Conservation (phyloP, 2,797 vertebrate species). For the Bryconaethiops microstoma region DNA sequence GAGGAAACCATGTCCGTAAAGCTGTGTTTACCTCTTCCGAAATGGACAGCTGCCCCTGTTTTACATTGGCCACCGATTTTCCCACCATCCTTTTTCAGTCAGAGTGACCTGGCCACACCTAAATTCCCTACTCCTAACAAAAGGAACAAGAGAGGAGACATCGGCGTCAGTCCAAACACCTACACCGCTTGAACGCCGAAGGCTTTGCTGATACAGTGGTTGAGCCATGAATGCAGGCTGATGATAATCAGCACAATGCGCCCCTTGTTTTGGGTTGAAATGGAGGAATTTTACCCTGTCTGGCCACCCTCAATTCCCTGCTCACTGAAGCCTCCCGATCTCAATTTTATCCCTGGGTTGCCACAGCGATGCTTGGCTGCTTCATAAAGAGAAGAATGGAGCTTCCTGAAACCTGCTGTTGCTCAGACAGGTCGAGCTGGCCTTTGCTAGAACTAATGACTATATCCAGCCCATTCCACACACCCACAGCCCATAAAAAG, state of each 20-base stretch:
- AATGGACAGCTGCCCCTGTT: constrained; percentile 14
- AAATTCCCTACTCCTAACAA: background rate
- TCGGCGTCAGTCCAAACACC: background rate
- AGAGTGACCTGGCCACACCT: background rate
- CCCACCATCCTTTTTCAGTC: background rate
- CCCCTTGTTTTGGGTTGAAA: constrained; percentile 58
- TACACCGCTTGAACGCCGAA: constrained; percentile 7
- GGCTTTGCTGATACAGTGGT: constrained; percentile 32
- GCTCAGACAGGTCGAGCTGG: constrained; percentile 60
- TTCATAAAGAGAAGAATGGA: constrained; percentile 72
- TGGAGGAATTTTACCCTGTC: constrained; percentile 59
- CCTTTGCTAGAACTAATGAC: constrained; percentile 71
- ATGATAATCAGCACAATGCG: constrained; percentile 57
- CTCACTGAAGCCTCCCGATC: constrained; percentile 65
- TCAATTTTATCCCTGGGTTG: constrained; percentile 66
- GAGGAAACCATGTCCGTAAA: constrained; percentile 47
- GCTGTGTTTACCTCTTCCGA: constrained; percentile 21
- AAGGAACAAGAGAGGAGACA: background rate
- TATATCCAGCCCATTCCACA: constrained; percentile 67
- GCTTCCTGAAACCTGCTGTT: constrained; percentile 70
- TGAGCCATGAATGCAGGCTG: constrained; percentile 11
- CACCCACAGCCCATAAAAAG: constrained; percentile 70
- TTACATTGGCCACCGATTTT: constrained; percentile 12
- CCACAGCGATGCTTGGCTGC: constrained; percentile 65
- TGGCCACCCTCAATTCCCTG: constrained; percentile 59